These are phyloP conservation scores for Drosophila lutescens DNA, from an alignment of 2,888 invertebrate species.

Conservation along the genomic window DNA sequence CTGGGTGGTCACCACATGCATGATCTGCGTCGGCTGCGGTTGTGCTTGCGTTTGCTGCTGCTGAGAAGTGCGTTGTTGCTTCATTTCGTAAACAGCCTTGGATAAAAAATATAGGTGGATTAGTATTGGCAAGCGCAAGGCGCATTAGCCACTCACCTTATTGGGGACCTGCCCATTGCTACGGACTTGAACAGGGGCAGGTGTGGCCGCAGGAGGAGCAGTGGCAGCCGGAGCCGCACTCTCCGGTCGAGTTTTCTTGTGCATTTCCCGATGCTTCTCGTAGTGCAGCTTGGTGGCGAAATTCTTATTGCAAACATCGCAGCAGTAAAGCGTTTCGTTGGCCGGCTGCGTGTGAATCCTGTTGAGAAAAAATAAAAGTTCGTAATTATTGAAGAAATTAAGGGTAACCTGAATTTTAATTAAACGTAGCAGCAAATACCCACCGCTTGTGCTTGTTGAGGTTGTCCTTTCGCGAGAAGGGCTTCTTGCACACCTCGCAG, in stretches of 20 bases:
- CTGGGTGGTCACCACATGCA: conserved; percentile 81
- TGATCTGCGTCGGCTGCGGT: conserved; percentile 79
- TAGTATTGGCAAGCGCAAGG: neutral
- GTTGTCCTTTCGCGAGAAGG: conserved; percentile 85
- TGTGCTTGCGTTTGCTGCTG: conserved; percentile 42
- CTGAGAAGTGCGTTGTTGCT: conserved; percentile 19
- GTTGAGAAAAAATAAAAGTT: neutral
- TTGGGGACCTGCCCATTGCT: conserved; percentile 25
- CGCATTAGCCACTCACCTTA: conserved; percentile 24
- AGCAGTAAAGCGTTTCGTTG: conserved; percentile 86
- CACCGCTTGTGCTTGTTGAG: conserved; percentile 84
- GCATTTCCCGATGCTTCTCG: conserved; percentile 87
- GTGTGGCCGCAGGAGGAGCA: neutral
- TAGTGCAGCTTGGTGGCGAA: conserved; percentile 89
- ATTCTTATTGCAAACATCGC: conserved; percentile 88
- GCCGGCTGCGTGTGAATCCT: conserved; percentile 81
- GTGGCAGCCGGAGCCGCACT: conserved; percentile 47
- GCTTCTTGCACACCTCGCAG: conserved; percentile 87
- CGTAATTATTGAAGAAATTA: neutral
- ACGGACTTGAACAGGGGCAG: conserved; percentile 14
- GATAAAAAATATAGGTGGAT: neutral
- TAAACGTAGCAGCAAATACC: conserved; percentile 7
- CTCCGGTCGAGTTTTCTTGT: conserved; percentile 72
- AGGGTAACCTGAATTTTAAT: neutral
- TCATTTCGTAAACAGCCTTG: conserved; percentile 48